A percentile compares a stretch with the other conserved stretches of the same genome.
Conservation (phyloP, 2,888 invertebrate genomes). For the Leucophenga maculata region DNA sequence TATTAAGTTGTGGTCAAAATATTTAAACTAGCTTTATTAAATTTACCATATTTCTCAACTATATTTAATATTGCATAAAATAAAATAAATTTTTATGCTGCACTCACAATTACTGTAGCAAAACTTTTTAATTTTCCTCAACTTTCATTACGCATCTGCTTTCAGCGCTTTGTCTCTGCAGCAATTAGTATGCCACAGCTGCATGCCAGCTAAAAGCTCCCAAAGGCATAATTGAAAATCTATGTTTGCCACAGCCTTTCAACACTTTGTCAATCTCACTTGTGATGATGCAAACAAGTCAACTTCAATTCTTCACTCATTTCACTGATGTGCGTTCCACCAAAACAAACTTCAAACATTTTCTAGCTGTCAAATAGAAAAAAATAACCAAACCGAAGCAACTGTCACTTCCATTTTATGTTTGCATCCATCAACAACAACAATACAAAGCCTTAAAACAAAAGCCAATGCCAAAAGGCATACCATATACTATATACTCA, state of each 20-base stretch:
- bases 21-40: no score
- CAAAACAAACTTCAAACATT: not conserved
- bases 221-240: no score
- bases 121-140: no score
- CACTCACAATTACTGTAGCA: no score
- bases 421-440: constrained; percentile 46
- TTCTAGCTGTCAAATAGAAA: constrained; percentile 7
- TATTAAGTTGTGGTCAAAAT: no score
- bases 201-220: no score
- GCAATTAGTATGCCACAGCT: constrained; percentile 7
- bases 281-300: not conserved
- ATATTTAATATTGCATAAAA: no score
- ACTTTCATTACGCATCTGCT: constrained; percentile 18
- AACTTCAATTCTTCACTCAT: constrained; percentile 19
- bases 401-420: constrained; percentile 51
- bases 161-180: constrained; percentile 12
- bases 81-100: no score
- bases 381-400: constrained; percentile 24
- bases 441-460: constrained; percentile 22
- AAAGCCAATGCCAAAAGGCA: constrained; percentile 30
- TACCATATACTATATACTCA: not conserved
- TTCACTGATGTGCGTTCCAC: constrained; percentile 26
- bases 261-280: constrained; percentile 12
- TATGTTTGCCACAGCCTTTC: not conserved
- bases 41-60: no score